phyloP scores from a whole-genome alignment of 1,140 invertebrate genomes.

The Drosophila triauraria region DNA sequence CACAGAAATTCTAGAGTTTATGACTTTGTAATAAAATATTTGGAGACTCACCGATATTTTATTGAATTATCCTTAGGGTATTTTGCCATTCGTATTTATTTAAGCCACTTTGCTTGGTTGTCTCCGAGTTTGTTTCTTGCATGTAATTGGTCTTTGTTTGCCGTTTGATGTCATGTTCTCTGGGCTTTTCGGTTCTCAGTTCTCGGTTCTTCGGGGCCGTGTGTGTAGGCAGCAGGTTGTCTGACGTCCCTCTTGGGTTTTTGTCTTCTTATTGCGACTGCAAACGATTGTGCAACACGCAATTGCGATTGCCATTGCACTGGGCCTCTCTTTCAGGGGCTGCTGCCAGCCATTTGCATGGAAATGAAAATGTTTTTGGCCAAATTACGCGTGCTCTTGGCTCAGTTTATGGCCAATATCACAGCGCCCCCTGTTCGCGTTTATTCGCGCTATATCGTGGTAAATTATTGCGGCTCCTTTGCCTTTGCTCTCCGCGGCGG shows the following conservation, averaged over 20 bases:
- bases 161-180: constrained; percentile 80
- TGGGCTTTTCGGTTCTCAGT: constrained; percentile 38
- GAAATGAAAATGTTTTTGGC: constrained; percentile 62
- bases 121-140: constrained; percentile 45
- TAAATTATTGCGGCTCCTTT: constrained; percentile 75
- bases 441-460: constrained; percentile 71
- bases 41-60: background rate
- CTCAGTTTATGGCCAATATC: constrained; percentile 74
- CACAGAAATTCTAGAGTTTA: rapidly evolving
- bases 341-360: constrained; percentile 68
- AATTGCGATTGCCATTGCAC: constrained; percentile 70
- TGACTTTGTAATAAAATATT: background rate
- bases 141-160: constrained; percentile 81
- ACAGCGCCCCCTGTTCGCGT: constrained; percentile 61
- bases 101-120: background rate
- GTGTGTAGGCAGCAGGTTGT: constrained; percentile 70
- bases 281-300: constrained; percentile 80
- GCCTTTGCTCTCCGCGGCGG: constrained; percentile 38
- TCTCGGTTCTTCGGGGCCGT: constrained; percentile 30
- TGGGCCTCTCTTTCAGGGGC: constrained; percentile 65
- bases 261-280: background rate
- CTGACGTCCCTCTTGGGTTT: constrained; percentile 38
- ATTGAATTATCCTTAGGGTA: constrained; percentile 1
- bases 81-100: background rate
- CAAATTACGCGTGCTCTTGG: constrained; percentile 78